Conservation (phyloP, 2,797 vertebrate genomes). For the Limosa lapponica region DNA sequence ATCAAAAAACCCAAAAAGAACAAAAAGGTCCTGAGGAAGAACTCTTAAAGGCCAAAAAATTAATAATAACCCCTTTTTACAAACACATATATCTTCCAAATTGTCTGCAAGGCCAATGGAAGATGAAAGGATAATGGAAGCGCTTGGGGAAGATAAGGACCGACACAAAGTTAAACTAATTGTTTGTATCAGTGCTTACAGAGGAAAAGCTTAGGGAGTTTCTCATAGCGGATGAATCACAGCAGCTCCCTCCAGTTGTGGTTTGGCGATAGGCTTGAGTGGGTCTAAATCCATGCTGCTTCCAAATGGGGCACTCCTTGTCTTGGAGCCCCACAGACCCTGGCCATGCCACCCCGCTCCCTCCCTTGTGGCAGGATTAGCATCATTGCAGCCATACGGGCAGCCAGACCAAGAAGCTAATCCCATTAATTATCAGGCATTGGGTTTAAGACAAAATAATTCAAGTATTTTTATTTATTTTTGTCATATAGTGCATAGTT, state of each 20-base stretch:
- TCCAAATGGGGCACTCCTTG: neutral
- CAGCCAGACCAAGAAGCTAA: neutral
- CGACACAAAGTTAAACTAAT: neutral
- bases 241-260: neutral
- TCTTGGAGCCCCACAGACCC: neutral
- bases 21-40: neutral
- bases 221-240: neutral
- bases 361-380: neutral
- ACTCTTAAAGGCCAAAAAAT: neutral
- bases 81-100: neutral
- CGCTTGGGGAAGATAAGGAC: neutral
- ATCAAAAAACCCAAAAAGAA: neutral
- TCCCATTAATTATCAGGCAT: neutral
- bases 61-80: neutral
- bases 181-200: neutral
- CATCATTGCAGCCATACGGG: neutral
- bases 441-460: neutral
- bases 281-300: neutral
- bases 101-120: neutral
- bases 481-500: rapidly evolving
- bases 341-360: neutral
- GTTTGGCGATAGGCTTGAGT: neutral
- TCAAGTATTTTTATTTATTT: neutral
- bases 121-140: constrained; percentile 59
- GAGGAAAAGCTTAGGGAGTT: neutral